A percentile compares a stretch with the other conserved stretches of the same genome.
Evolutionary conservation across 2,888 invertebrate species (phyloP).

Genomic region (Drosophila antonietae): DNA sequence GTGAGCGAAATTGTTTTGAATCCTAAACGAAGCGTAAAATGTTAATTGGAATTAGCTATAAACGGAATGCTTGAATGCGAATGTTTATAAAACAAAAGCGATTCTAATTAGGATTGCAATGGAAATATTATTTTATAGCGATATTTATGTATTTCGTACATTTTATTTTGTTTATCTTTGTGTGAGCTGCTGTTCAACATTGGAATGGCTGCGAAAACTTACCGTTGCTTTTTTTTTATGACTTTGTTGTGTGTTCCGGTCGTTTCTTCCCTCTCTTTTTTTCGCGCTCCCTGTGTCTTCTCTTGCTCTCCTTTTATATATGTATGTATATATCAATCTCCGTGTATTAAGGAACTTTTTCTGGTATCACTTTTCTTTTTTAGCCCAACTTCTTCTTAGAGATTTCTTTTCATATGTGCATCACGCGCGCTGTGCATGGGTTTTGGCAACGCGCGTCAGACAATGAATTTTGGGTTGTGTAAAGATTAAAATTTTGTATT

Average conservation of each 20-base stretch:
- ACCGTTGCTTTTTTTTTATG: constrained; percentile 58
- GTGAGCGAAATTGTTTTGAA: constrained; percentile 26
- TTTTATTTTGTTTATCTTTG: constrained; percentile 10
- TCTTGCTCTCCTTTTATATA: constrained; percentile 22
- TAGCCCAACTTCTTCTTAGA: constrained; percentile 44
- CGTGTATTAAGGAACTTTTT: constrained; percentile 63
- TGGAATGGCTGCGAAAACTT: constrained; percentile 43
- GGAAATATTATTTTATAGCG: neutral
- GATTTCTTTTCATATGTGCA: constrained; percentile 66
- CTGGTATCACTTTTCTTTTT: constrained; percentile 54
- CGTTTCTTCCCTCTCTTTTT: constrained; percentile 12
- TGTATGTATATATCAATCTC: constrained; percentile 9
- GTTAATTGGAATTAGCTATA: constrained; percentile 39
- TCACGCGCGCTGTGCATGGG: constrained; percentile 63
- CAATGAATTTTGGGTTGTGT: constrained; percentile 59
- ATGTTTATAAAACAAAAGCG: constrained; percentile 32
- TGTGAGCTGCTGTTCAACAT: constrained; percentile 17
- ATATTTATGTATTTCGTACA: neutral
- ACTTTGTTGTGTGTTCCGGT: constrained; percentile 31
- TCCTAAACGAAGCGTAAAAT: constrained; percentile 30
- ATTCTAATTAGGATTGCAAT: constrained; percentile 33
- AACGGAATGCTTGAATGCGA: constrained; percentile 44
- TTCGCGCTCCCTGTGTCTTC: neutral
- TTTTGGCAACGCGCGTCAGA: constrained; percentile 61
- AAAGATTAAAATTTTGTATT: constrained; percentile 31